Percentiles rank a stretch among this genome's conserved stretches.
These are phyloP conservation scores for Cichladusa arquata DNA, from an alignment of 2,113 vertebrate species.

Conservation along the genomic window DNA sequence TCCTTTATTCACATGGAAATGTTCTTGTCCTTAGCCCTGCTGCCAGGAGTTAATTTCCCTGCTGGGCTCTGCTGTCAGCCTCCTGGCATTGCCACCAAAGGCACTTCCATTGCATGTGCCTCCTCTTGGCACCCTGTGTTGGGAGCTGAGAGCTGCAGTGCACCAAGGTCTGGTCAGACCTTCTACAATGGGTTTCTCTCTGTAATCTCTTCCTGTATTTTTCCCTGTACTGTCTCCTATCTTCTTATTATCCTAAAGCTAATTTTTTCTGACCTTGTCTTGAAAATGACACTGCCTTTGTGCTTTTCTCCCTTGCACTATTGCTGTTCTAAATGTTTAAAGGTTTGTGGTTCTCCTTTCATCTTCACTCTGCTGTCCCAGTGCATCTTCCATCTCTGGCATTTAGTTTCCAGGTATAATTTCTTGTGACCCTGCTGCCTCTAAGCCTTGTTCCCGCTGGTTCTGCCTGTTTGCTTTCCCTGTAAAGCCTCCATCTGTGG, in stretches of 20 bases:
- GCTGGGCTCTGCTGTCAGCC: neutral
- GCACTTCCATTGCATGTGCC: neutral
- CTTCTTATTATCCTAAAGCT: neutral
- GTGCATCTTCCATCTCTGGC: neutral
- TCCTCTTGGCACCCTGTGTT: neutral
- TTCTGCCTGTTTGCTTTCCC: neutral
- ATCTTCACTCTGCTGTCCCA: neutral
- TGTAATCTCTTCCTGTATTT: neutral
- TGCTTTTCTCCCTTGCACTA: neutral
- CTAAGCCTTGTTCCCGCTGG: neutral
- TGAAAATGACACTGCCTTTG: neutral
- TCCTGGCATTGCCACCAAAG: neutral
- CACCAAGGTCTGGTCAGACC: neutral
- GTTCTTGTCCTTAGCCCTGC: neutral
- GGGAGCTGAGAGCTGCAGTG: neutral
- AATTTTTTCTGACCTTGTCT: neutral
- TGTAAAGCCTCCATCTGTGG: neutral
- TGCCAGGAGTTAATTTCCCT: conserved; percentile 20
- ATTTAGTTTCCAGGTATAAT: neutral
- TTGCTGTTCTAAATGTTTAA: neutral
- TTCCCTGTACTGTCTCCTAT: neutral
- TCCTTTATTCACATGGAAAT: neutral
- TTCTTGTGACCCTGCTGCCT: neutral
- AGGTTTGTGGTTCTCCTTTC: neutral
- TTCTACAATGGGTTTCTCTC: neutral